These are phyloP conservation scores for Zoanthus gigantus DNA, from an alignment of 92 coral and sea anemone genomes.

Conservation along the genomic window DNA sequence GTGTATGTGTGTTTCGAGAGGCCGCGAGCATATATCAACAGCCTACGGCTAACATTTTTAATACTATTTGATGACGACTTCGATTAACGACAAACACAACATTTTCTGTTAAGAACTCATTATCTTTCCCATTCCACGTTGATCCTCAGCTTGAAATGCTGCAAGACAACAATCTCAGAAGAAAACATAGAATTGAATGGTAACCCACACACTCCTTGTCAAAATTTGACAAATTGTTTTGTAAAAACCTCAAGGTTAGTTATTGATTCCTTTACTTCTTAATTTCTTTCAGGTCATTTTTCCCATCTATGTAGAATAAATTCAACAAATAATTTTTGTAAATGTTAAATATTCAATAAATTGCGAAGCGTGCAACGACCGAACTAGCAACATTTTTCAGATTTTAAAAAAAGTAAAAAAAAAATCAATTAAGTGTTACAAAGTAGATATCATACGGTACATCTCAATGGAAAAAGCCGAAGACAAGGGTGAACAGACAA, in stretches of 20 bases:
- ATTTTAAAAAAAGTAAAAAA: too few species aligned
- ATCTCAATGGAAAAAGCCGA: too few species aligned
- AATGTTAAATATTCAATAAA: too few species aligned
- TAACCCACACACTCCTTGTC: background rate
- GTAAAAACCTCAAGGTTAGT: background rate
- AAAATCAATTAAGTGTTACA: too few species aligned
- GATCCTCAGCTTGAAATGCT: background rate
- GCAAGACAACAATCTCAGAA: background rate
- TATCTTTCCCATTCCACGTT: background rate
- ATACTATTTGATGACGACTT: background rate
- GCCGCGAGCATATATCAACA: background rate
- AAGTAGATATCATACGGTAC: too few species aligned
- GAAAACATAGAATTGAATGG: background rate
- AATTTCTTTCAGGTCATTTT: too few species aligned
- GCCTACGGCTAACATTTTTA: constrained; percentile 11
- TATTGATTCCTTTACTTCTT: too few species aligned
- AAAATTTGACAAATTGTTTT: background rate
- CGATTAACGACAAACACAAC: background rate
- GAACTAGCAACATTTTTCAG: too few species aligned
- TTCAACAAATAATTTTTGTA: too few species aligned
- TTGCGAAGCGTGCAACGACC: too few species aligned
- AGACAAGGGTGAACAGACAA: too few species aligned
- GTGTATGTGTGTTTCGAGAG: background rate
- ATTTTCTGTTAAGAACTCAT: background rate
- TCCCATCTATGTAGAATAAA: too few species aligned